These are phyloP conservation scores for Drosophila nr. medialis DNA, from an alignment of 2,888 invertebrate species.

Conservation along the genomic window DNA sequence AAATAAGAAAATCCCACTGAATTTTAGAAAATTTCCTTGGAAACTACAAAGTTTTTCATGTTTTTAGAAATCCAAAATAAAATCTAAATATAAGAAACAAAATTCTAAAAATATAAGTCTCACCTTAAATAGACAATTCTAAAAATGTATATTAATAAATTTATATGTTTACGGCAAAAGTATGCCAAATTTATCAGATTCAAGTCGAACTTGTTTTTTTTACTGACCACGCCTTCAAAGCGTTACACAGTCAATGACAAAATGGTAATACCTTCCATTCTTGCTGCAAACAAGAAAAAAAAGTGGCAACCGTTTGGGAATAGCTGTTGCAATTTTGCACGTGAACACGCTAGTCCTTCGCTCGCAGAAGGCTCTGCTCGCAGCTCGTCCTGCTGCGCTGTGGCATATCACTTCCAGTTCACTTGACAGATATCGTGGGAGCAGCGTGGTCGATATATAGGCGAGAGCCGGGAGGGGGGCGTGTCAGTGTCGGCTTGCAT, in stretches of 20 bases:
- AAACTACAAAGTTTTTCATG: too few species aligned
- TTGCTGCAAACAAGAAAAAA: not conserved
- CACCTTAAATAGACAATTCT: too few species aligned
- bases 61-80: too few species aligned
- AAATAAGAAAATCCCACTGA: too few species aligned
- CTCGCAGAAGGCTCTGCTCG: conserved; percentile 7
- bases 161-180: too few species aligned
- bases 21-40: too few species aligned
- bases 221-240: too few species aligned
- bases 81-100: too few species aligned
- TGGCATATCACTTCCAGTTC: conserved; percentile 79
- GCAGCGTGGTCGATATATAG: not conserved
- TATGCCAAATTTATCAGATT: too few species aligned
- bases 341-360: conserved; percentile 72
- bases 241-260: not conserved
- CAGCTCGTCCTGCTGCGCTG: conserved; percentile 17
- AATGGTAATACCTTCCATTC: not conserved
- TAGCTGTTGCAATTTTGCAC: conserved; percentile 79
- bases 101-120: too few species aligned
- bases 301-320: conserved; percentile 58
- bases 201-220: too few species aligned
- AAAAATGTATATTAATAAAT: too few species aligned
- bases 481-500: conserved; percentile 49
- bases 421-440: conserved; percentile 75
- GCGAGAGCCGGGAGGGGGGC: conserved; percentile 19